Base-by-base conservation (phyloP, 1,140 invertebrate species). In the Ladona fulva region DNA sequence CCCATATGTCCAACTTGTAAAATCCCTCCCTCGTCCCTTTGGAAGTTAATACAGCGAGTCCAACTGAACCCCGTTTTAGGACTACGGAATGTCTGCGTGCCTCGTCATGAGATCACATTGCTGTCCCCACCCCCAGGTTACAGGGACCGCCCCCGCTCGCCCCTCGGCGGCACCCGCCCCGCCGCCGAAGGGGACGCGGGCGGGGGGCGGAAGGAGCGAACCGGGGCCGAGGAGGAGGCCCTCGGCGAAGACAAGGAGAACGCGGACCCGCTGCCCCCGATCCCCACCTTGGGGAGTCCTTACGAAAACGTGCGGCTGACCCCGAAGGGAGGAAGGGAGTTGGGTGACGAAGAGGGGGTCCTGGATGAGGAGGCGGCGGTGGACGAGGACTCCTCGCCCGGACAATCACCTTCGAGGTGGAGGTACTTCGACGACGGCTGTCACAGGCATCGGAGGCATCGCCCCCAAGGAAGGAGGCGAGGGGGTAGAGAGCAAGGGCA, bases 291-390 rank as follows among this genome's bases (percentile, higher is more conserved):
- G 24, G 89, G 89, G 37, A 90, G 89, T 82, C 90, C 89, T n/a
- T 91, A 91, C 82, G 90, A 91, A 78, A 90, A 90, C 78, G 89
- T 90, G 74, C 85, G 88, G 59, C 86, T 88, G 16, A 82, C 79
- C 14, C 79, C 80, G 24, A 78, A 59, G 66, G 80, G 78, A 29
- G 82, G 29, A 82, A 59, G n/a, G 29, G 29, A 24, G 74, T 10
- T n/a, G 10, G 74, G 1, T 12, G 52, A 66, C 52, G 52, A 66
- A 22, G 52, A 66, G 52, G 52, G 52, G 5, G 44, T 10, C 10
- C 10, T 11, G 44, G 44, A 52, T 52, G 52, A 66, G 3, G 52
- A 66, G 14, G 52, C 52, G 14, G 5, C 52, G 16, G 3, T 66
- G 52, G 82, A 84, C 78, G 82, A 86, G 79, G 42, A 87, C 87